Conservation (phyloP, 2,888 invertebrate genomes). For the Drosophila kambysellisi region DNA sequence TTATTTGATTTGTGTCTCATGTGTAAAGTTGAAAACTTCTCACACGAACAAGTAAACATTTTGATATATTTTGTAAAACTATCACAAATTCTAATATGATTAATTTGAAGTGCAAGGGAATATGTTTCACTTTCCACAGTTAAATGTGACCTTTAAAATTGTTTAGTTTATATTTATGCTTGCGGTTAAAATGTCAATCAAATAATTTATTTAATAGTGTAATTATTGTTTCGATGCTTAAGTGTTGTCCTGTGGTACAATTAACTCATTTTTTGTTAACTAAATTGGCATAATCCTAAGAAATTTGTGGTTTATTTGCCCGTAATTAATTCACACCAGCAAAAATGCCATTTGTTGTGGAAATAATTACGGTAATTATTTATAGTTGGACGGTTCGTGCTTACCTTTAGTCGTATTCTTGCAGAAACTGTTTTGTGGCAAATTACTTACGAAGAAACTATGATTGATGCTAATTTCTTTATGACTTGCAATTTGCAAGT, state of each 20-base stretch:
- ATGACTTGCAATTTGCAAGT: slow-evolving; percentile 29
- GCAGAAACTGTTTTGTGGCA: slow-evolving; percentile 10
- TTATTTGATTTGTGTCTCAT: background rate
- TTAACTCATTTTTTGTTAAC: background rate
- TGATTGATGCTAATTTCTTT: slow-evolving; percentile 44
- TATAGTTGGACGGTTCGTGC: slow-evolving; percentile 1
- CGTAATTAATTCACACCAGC: background rate
- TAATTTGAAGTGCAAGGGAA: background rate
- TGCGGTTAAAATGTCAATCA: background rate
- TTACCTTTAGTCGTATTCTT: slow-evolving; percentile 1
- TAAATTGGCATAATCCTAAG: background rate
- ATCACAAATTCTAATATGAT: background rate
- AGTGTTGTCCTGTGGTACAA: background rate
- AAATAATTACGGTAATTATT: slow-evolving; percentile 45
- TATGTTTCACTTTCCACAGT: background rate
- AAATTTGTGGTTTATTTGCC: background rate
- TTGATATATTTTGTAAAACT: background rate
- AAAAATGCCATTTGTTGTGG: background rate
- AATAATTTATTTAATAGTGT: background rate
- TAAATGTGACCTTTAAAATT: background rate
- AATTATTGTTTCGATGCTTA: background rate
- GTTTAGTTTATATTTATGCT: background rate
- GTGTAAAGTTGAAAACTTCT: background rate
- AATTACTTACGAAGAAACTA: slow-evolving; percentile 32
- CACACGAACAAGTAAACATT: background rate